Base-by-base conservation (phyloP, 1,140 invertebrate species). In the Diachasmimorpha longicaudata region DNA sequence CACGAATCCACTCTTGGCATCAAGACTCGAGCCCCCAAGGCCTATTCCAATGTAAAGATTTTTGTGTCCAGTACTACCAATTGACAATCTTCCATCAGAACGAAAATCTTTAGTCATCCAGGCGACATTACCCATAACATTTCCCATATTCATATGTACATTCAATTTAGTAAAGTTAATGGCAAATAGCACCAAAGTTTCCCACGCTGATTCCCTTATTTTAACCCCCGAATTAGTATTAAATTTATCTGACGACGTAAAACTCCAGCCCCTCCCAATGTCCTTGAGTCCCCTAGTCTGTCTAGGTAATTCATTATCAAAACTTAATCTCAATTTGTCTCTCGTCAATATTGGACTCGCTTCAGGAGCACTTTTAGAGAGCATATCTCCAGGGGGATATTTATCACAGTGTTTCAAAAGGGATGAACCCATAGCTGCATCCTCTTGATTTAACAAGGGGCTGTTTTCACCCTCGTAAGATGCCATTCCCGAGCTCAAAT, bases 121-220 rank as follows among this genome's bases (percentile, higher is more conserved):
- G 92, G 93, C 93, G 42, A 98, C 97, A 85, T 98, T 98, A 21
- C 98, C 98, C 96, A 99, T 99, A 0, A 99, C 97, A 85, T 99
- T 99, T 19, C 97, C 97, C 96, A 99, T 99, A 88, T 99, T 99
- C 95, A 99, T 98, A 82, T 98, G 96, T 16, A 99, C 95, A 87
- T 98, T 98, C 23, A 99, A 90, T 80, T 95, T 94, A 4, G 96
- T 97, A 82, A 99, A 96, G 89, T 98, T 99, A 11, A 99, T 94
- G 0, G 96, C 96, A 90, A 99, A 98, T 39, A 99, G 88, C 1
- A 99, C 97, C 14, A 99, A 88, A 3, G 97, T 99, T 88, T 99
- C 96, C 98, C 97, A 99, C 19, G 94, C 93, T 3, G 94, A 85
- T 74, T 88, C 88, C 90, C 83, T 86, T 80, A 85, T 79, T 90